phyloP scores from a whole-genome alignment of 2,113 vertebrate species.

The Manacus vitellinus region DNA sequence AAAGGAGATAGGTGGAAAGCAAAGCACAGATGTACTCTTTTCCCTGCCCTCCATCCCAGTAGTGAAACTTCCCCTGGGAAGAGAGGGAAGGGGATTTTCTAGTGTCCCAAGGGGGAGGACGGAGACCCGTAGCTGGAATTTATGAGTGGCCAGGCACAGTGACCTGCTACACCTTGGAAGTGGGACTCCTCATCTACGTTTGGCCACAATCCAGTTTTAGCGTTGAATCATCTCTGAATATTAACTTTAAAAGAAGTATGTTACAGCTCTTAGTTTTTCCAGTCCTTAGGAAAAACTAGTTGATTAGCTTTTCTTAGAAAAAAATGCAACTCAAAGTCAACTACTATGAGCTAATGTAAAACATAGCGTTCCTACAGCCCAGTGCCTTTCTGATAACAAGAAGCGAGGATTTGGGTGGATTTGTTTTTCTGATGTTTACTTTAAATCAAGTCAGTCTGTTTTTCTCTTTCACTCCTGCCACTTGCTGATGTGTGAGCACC shows the following conservation, averaged over 20 bases:
- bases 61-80: rapidly evolving
- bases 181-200: background rate
- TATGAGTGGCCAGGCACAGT: background rate
- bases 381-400: background rate
- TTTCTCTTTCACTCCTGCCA: background rate
- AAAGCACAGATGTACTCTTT: background rate
- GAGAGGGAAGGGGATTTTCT: background rate
- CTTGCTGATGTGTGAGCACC: background rate
- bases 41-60: background rate
- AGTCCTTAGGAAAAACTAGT: background rate
- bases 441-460: background rate
- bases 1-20: background rate
- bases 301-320: background rate
- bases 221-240: background rate
- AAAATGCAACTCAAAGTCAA: background rate
- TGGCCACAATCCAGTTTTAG: background rate
- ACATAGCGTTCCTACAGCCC: background rate
- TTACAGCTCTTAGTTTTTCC: background rate
- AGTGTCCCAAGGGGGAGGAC: background rate
- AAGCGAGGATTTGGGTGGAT: background rate
- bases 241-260: background rate
- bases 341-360: background rate
- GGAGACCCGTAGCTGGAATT: background rate
- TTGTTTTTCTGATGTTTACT: background rate
- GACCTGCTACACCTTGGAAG: background rate